Evolutionary conservation across 2,888 invertebrate genomes (phyloP), one percentile per base, ranked within the genome.

Genomic region (Apocheima hispidaria): DNA sequence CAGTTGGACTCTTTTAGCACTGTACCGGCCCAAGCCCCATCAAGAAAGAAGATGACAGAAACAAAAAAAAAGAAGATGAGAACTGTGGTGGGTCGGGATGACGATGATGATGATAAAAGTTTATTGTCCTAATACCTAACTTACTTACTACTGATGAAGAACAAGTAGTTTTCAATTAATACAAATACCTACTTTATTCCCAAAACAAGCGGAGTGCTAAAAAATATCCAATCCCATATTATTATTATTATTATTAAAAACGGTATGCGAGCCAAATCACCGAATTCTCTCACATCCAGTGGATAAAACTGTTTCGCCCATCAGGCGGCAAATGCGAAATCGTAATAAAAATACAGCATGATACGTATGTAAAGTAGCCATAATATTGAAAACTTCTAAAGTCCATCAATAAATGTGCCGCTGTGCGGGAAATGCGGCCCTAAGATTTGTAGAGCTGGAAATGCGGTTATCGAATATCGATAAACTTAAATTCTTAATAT

Each of bases 311-410:
- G 80, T 79, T 81, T 83, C 78, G 81, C 92, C 74, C 92, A 86
- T 88, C 92, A 83, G 90, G 92, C 86, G 90, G 92, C 91, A 92
- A 92, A 92, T 92, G 92, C 85, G 87, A 92, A 91, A 90, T 91
- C 86, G 92, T 92, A 92, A 92, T 92, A 92, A 92, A 92, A 90
- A 86, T 89, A 86, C 86, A 86, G 86, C 46, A 78, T 82, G 83
- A 83, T 81, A 86, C 48, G 61, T 88, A 92, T 92, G 92, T 92
- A 92, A 92, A 92, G 88, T 88, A 91, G 87, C 88, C 86, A 91
- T 92, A 90, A 92, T 90, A 90, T 89, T 92, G 92, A 90, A 92
- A 92, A 92, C 85, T 92, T 90, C 88, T 87, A 90, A 91, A 91
- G 88, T 88, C 90, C 92, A 91, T 91, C 92, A 92, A 92, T 92